Conservation (phyloP, 2,797 vertebrate species). For the Mionectes olivaceus region DNA sequence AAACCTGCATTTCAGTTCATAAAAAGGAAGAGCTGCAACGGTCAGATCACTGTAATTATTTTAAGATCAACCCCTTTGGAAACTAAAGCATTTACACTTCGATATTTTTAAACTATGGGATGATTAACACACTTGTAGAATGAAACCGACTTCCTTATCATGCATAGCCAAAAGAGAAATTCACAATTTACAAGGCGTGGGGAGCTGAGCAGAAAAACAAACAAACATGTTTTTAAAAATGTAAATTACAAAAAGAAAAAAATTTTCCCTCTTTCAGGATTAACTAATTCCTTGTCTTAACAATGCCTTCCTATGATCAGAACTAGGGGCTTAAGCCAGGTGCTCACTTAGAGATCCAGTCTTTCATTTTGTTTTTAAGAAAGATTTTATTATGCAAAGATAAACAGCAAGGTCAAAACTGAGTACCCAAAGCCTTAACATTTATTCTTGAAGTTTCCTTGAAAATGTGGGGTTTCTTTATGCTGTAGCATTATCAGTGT, state of each 20-base stretch:
- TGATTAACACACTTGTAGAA: conserved; percentile 22
- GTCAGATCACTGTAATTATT: not conserved
- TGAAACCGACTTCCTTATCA: not conserved
- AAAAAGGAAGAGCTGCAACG: not conserved
- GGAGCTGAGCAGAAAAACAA: conserved; percentile 43
- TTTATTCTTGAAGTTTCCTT: not conserved
- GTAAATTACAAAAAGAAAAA: conserved; percentile 23
- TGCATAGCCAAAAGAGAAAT: conserved; percentile 32
- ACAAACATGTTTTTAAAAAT: conserved; percentile 50
- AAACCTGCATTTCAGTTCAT: not conserved
- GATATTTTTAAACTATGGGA: not conserved
- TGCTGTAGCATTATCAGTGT: not conserved
- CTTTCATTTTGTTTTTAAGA: not conserved
- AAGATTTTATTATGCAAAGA: not conserved
- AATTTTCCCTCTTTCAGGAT: not conserved
- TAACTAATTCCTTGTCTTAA: not conserved
- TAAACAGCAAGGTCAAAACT: not conserved
- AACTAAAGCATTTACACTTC: not conserved
- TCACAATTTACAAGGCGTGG: conserved; percentile 35
- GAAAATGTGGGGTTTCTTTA: not conserved
- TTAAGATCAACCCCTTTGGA: not conserved
- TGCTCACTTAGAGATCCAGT: not conserved
- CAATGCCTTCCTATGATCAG: not conserved
- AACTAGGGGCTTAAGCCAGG: not conserved
- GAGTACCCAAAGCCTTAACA: not conserved